Base-by-base conservation (phyloP, 2,797 vertebrate genomes). In the Leptodactylus fallax region DNA sequence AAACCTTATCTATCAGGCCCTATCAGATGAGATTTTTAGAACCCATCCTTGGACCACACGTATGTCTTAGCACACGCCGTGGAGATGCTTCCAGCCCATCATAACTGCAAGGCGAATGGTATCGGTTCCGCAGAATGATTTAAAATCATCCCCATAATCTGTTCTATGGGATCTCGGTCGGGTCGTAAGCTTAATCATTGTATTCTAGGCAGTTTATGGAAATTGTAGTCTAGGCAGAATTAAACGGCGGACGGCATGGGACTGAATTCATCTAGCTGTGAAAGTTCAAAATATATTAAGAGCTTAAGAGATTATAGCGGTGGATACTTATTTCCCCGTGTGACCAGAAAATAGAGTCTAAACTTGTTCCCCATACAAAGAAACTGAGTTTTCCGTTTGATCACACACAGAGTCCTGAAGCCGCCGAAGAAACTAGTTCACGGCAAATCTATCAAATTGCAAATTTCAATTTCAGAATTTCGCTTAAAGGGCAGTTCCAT, bases 211-310 rank as follows among this genome's bases (percentile, higher is more conserved):
- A 69, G 27, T 80, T 81, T 80, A 60, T 60, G 51, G 77, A 86
- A 86, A 80, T 86, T 72, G 78, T 55, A 45, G 77, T 58, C 67
- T 80, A 11, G 55, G 27, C 58, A 55, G 76, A 71, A 85, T 74
- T 74, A 86, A 56, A 47, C 63, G 14, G 21, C 45, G 51, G 47
- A 56, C 53, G 49, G 85, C 85, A 71, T 86, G 85, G 61, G 85
- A 80, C 51, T 49, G 78, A 47, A 60, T 47, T 69, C 63, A 80
- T 86, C 85, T 17, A 60, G 65, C 85, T 81, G 60, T 80, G 77
- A 86, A 86, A 86, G 77, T 86, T 86, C 63, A 80, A 79, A 79
- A 79, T 86, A 80, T 25, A 86, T 86, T 79, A 86, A 71, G 85
- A 86, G 85, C 65, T 86, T 86, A 86, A 86, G 78, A 86, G 85